Evolutionary conservation across 2,797 vertebrate species (phyloP).

Genomic region (Hyperoplus immaculatus): DNA sequence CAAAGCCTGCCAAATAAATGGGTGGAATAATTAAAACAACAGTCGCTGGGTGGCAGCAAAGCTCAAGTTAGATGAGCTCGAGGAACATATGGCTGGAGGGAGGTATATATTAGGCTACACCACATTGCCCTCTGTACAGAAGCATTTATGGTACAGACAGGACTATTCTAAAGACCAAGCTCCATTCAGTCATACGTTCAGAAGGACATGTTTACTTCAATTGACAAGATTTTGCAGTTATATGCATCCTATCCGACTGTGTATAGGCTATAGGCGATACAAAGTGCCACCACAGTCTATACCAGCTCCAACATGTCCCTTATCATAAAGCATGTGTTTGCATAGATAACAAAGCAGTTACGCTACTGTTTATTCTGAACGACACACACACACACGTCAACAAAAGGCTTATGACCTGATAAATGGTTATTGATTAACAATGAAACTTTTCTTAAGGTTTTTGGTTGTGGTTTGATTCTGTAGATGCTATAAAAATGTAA

Average conservation of each 20-base stretch:
- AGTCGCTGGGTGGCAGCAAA: slow-evolving; percentile 69
- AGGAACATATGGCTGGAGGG: not conserved
- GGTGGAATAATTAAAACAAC: not conserved
- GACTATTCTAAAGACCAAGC: not conserved
- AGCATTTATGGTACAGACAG: not conserved
- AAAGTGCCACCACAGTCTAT: not conserved
- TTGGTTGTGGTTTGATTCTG: not conserved
- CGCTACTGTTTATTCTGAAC: slow-evolving; percentile 21
- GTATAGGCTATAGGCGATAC: not conserved
- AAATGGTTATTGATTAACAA: slow-evolving; percentile 42
- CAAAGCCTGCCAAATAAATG: not conserved
- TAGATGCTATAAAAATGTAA: not conserved
- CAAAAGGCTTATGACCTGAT: not conserved
- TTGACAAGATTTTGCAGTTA: not conserved
- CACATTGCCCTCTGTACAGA: not conserved
- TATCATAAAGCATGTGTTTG: slow-evolving; percentile 31
- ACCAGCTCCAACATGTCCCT: not conserved
- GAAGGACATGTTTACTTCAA: not conserved
- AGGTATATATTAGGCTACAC: not conserved
- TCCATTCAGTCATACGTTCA: no score
- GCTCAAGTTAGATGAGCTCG: not conserved
- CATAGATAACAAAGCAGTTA: slow-evolving; percentile 28
- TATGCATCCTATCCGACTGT: not conserved
- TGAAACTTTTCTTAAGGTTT: not conserved
- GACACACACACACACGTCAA: not conserved